Conservation (phyloP, 1,140 invertebrate species). For the Oryzaephilus surinamensis region DNA sequence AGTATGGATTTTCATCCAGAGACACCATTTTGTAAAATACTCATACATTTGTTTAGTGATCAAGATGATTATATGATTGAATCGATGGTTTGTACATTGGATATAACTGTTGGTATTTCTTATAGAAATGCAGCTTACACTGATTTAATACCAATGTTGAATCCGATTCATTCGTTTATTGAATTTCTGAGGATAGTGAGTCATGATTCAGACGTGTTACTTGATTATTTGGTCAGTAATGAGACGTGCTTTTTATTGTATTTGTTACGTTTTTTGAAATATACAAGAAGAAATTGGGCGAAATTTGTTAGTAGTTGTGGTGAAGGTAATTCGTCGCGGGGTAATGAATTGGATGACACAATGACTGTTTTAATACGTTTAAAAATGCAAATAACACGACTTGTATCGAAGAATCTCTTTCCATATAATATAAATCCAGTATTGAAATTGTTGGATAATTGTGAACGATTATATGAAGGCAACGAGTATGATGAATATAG, state of each 20-base stretch:
- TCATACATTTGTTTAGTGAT: slow-evolving; percentile 78
- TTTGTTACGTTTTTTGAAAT: slow-evolving; percentile 75
- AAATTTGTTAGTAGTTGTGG: slow-evolving; percentile 70
- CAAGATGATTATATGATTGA: slow-evolving; percentile 86
- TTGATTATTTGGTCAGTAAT: slow-evolving; percentile 82
- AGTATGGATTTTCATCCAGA: slow-evolving; percentile 77
- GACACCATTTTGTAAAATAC: slow-evolving; percentile 74
- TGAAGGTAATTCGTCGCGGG: slow-evolving; percentile 35
- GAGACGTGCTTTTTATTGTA: slow-evolving; percentile 86
- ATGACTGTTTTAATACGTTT: slow-evolving; percentile 75
- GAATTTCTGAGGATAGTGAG: slow-evolving; percentile 75
- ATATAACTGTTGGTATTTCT: slow-evolving; percentile 74
- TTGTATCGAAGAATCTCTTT: slow-evolving; percentile 73
- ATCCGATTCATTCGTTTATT: slow-evolving; percentile 71
- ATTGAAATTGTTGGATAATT: slow-evolving; percentile 69
- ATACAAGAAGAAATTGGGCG: slow-evolving; percentile 70
- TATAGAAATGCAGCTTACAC: slow-evolving; percentile 68
- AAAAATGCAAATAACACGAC: slow-evolving; percentile 65
- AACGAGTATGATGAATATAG: slow-evolving; percentile 53
- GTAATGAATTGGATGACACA: slow-evolving; percentile 62
- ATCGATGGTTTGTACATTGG: slow-evolving; percentile 83
- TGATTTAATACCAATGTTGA: slow-evolving; percentile 65
- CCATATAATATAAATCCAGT: slow-evolving; percentile 86
- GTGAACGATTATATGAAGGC: slow-evolving; percentile 76
- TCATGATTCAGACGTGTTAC: slow-evolving; percentile 67